These are phyloP conservation scores for Xylota segnis DNA, from an alignment of 2,888 invertebrate species.

Conservation along the genomic window DNA sequence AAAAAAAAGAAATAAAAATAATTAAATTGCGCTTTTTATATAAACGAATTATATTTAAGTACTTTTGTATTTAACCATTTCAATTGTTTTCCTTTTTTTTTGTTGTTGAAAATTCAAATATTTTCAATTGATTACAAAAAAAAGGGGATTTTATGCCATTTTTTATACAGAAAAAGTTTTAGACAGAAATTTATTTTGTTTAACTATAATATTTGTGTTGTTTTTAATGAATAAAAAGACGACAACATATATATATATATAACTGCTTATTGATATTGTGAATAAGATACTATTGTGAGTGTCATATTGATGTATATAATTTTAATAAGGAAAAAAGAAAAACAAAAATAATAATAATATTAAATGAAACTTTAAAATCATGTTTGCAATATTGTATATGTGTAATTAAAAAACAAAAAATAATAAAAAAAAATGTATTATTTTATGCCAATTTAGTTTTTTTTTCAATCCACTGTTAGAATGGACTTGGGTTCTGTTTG, in stretches of 20 bases:
- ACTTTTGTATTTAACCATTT: constrained; percentile 45
- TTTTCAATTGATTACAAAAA: constrained; percentile 40
- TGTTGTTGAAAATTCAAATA: constrained; percentile 19
- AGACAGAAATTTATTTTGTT: constrained; percentile 63
- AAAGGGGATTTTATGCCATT: constrained; percentile 50
- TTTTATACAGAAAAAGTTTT: constrained; percentile 56
- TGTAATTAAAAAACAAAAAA: constrained; percentile 78
- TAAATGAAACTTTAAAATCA: constrained; percentile 70
- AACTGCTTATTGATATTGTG: constrained; percentile 76
- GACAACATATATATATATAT: constrained; percentile 57
- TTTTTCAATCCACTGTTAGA: constrained; percentile 4
- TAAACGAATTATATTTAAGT: constrained; percentile 61
- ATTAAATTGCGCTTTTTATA: constrained; percentile 55
- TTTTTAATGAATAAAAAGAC: constrained; percentile 49
- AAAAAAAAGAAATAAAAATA: constrained; percentile 27
- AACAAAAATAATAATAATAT: constrained; percentile 48
- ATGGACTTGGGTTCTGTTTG: not conserved
- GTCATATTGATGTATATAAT: constrained; percentile 79
- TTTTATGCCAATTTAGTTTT: constrained; percentile 66
- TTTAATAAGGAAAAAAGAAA: constrained; percentile 65
- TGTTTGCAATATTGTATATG: constrained; percentile 81
- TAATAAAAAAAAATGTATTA: constrained; percentile 61
- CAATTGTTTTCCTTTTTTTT: constrained; percentile 28
- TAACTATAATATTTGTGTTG: constrained; percentile 55
- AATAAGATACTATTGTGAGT: constrained; percentile 76